Evolutionary conservation across 2,888 invertebrate species (phyloP).

Genomic region (Ditylenchus weischeri): DNA sequence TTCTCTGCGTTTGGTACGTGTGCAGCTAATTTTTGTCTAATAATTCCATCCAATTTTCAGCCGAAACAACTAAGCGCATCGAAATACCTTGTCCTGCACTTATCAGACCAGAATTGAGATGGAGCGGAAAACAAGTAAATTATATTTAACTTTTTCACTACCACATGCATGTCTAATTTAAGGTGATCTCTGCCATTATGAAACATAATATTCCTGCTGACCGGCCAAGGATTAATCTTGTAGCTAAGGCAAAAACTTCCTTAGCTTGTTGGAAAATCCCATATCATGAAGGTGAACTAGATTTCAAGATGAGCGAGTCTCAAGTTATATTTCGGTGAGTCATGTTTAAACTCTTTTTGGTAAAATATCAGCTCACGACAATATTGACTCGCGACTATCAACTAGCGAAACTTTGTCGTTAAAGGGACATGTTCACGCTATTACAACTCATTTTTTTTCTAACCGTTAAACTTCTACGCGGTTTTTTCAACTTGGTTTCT

Average conservation of each 20-base stretch:
- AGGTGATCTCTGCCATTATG: conserved; percentile 80
- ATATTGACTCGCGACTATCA: too few species aligned
- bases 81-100: conserved; percentile 74
- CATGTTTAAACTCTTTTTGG: too few species aligned
- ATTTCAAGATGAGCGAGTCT: conserved; percentile 75
- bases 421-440: too few species aligned
- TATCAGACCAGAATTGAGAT: conserved; percentile 76
- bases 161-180: not conserved
- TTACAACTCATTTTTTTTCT: too few species aligned
- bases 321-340: conserved; percentile 69
- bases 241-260: conserved; percentile 72
- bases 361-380: too few species aligned
- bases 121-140: conserved; percentile 88
- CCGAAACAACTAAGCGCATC: conserved; percentile 61
- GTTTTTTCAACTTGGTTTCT: too few species aligned
- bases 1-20: conserved; percentile 71
- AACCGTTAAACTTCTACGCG: too few species aligned
- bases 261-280: conserved; percentile 59
- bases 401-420: too few species aligned
- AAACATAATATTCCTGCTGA: conserved; percentile 78
- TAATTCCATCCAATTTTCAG: too few species aligned
- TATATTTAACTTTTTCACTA: not conserved
- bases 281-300: conserved; percentile 34
- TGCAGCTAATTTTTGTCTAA: too few species aligned
- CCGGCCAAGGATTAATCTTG: conserved; percentile 70